Percentiles rank a stretch among this genome's conserved stretches.
These are phyloP conservation scores for Rhopalosiphum padi DNA, from an alignment of 1,140 invertebrate genomes.

Conservation along the genomic window DNA sequence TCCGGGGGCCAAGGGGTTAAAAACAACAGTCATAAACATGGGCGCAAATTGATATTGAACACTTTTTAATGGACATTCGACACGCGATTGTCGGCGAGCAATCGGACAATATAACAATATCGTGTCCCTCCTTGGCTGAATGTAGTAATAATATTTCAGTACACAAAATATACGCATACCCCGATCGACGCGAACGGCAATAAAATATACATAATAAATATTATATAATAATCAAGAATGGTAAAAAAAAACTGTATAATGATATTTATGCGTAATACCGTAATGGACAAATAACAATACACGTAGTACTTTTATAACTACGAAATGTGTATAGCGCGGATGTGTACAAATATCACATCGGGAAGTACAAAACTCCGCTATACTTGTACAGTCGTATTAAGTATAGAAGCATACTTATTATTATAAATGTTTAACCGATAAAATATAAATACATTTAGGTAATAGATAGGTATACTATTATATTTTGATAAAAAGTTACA, in stretches of 20 bases:
- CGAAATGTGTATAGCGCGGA: neutral
- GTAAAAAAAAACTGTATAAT: neutral
- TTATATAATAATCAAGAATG: neutral
- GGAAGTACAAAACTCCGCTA: neutral
- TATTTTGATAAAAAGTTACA: too few relatives aligned
- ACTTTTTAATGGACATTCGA: conserved; percentile 53
- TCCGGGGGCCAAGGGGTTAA: conserved; percentile 45
- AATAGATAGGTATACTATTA: too few relatives aligned
- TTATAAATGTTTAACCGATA: too few relatives aligned
- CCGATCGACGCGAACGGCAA: neutral
- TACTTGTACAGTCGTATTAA: neutral
- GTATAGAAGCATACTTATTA: neutral
- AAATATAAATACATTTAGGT: too few relatives aligned
- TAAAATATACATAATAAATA: conserved; percentile 1
- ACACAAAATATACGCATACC: neutral
- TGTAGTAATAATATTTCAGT: neutral
- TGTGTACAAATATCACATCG: neutral
- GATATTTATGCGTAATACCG: too few relatives aligned
- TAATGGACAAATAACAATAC: too few relatives aligned
- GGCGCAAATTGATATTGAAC: conserved; percentile 56
- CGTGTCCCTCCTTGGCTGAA: neutral
- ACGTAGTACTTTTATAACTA: too few relatives aligned
- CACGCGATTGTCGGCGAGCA: neutral
- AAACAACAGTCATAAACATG: conserved; percentile 44
- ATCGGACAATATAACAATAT: neutral